Base-by-base conservation (phyloP, 1,140 invertebrate genomes). In the Drosophila orena region DNA sequence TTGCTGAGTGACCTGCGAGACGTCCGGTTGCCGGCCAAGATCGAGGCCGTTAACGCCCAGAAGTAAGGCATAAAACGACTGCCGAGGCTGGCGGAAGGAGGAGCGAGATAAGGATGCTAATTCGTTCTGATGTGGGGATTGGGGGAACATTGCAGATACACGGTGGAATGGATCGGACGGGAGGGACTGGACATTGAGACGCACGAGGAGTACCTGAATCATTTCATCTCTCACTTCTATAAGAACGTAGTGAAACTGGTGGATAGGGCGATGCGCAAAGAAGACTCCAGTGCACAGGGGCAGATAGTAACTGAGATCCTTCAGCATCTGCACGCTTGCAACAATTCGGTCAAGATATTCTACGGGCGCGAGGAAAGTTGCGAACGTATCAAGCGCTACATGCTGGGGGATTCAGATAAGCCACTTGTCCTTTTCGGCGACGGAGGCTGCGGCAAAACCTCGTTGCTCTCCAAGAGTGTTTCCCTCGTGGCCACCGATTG, bases 401-500 rank as follows among this genome's bases (percentile, higher is more conserved):
- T 99, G 95, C 93, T 96, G 58, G 97, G 96, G n/a, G 93, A 94
- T 61, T 96, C 95, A 30, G 96, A 97, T 81, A 97, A 97, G 91
- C 98, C 98, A 12, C 93, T 99, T 57, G 96, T 99, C n/a, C 93
- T 99, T 61, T 98, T 98, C 92, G 98, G 98, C 2, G 97, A 98
- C 93, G 94, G 97, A 81, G 98, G 98, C 30, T 99, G 98, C 91
- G 98, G 98, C 1, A 99, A 99, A 93, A 99, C 98, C 4, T 99
- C 98, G 4, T 93, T 99, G 1, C 93, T 99, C 55, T 97, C 98
- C 4, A 99, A 99, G 94, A 96, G 96, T 62, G 97, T 98, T 3
- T 96, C 97, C 53, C 94, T 97, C 92, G 94, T 94, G 0, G 95
- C 96, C 11, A 94, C 93, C 20, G 93, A 93, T 34, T 98, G 97